phyloP scores from a whole-genome alignment of 2,888 invertebrate species.

The Drosophila nr. fundita region DNA sequence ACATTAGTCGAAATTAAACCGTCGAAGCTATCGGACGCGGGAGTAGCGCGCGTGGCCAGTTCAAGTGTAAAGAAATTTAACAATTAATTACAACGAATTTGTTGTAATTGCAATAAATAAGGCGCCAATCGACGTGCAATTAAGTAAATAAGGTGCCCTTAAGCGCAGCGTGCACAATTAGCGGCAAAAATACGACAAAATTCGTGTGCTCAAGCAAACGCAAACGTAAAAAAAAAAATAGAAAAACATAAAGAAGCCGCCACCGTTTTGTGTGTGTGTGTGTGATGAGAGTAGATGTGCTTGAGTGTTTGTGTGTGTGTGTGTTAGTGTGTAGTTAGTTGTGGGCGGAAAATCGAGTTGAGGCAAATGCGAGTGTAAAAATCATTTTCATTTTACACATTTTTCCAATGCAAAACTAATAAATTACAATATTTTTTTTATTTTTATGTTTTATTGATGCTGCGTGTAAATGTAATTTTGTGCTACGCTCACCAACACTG shows the following conservation, averaged over 20 bases:
- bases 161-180: conserved; percentile 30
- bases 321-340: conserved; percentile 12
- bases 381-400: conserved; percentile 22
- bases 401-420: conserved; percentile 17
- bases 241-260: conserved; percentile 65
- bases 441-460: conserved; percentile 9
- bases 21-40: conserved; percentile 50
- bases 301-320: conserved; percentile 37
- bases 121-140: conserved; percentile 32
- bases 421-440: conserved; percentile 11
- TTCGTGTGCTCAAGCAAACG: conserved; percentile 46
- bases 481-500: conserved; percentile 41
- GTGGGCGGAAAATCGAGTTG: conserved; percentile 58
- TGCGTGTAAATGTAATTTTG: conserved; percentile 32
- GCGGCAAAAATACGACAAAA: conserved; percentile 12
- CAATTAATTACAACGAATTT: conserved; percentile 56
- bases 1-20: conserved; percentile 52
- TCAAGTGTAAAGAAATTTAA: conserved; percentile 68
- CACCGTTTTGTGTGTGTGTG: conserved; percentile 47
- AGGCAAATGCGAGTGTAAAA: conserved; percentile 18
- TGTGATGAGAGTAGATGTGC: conserved; percentile 19
- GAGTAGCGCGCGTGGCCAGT: conserved; percentile 41
- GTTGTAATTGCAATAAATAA: conserved; percentile 51
- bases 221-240: conserved; percentile 49
- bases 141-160: conserved; percentile 41